Evolutionary conservation across 2,113 vertebrate genomes (phyloP).

Genomic region (Albula glossodonta): DNA sequence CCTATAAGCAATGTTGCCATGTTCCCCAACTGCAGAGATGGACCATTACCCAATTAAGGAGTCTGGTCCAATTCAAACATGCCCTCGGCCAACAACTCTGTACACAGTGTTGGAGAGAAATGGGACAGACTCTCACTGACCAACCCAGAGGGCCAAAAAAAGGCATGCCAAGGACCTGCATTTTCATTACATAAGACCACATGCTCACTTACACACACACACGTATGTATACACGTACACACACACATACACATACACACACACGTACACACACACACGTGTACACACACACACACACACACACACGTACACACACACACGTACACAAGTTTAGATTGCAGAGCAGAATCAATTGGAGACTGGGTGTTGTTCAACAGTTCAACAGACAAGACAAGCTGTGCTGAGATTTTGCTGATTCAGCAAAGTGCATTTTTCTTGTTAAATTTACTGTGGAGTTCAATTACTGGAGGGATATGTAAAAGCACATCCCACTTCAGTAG

Average conservation of each 20-base stretch:
- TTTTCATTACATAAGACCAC: too few relatives aligned
- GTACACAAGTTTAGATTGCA: background rate
- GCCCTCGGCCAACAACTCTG: background rate
- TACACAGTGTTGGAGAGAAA: background rate
- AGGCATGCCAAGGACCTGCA: background rate
- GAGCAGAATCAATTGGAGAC: background rate
- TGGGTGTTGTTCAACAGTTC: constrained; percentile 25
- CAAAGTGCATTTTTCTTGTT: background rate
- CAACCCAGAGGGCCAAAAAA: background rate
- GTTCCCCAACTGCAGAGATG: background rate
- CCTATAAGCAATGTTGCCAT: background rate
- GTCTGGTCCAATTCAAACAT: constrained; percentile 11
- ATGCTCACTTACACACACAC: too few relatives aligned
- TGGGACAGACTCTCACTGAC: background rate
- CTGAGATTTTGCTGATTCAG: background rate
- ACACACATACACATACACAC: too few relatives aligned
- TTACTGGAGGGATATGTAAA: background rate
- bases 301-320: too few relatives aligned
- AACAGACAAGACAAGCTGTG: background rate
- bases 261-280: too few relatives aligned
- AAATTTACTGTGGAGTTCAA: background rate
- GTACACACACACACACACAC: too few relatives aligned
- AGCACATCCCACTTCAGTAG: background rate
- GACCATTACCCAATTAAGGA: background rate
- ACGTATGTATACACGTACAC: too few relatives aligned